Evolutionary conservation across 2,888 invertebrate genomes (phyloP), one percentile per base, ranked within the genome.

Genomic region (Operophtera brumata): DNA sequence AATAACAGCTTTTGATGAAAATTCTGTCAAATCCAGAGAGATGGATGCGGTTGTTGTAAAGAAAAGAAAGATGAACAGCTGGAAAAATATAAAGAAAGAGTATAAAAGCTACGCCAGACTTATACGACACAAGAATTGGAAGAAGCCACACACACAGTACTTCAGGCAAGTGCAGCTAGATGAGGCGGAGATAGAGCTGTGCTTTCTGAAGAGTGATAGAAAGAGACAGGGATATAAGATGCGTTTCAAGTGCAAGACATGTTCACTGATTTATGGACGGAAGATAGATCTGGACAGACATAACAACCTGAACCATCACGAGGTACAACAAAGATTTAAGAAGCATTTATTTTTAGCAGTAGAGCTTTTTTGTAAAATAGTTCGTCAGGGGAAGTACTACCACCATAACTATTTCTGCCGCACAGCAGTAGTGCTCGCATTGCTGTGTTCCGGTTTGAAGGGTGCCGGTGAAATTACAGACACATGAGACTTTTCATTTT

Each of bases 271-370:
- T 6, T 52, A 62, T 36, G 39, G 50, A 9, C 54, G 64, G 12
- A 59, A 62, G 28, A 58, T 66, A 0, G 62, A 64, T 44, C 52
- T 62, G 41, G 65, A 64, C 0, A 56, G 62, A 20, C 69, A 70
- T 43, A 62, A 54, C 20, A 58, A 59, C 13, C 46, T 62, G 8
- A 61, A 64, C 36, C 70, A 70, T 60, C 51, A 53, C 9, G 61
- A 61, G 58, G 70, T 70, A 49, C 59, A n/a, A n/a, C 5, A 5
- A 30, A 20, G 4, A 20, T 4, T 20, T 20, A 3, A 20, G 2
- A 20, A 20, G 20, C 20, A 3, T 3, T 20, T 20, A 20, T 20
- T 2, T 20, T 20, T n/a, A n/a, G n/a, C n/a, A n/a, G n/a, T n/a
- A n/a, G n/a, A n/a, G n/a, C n/a, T n/a, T n/a, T n/a, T n/a, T n/a